Evolutionary conservation across 2,888 invertebrate species (phyloP).

Genomic region (Gryllus longicercus): DNA sequence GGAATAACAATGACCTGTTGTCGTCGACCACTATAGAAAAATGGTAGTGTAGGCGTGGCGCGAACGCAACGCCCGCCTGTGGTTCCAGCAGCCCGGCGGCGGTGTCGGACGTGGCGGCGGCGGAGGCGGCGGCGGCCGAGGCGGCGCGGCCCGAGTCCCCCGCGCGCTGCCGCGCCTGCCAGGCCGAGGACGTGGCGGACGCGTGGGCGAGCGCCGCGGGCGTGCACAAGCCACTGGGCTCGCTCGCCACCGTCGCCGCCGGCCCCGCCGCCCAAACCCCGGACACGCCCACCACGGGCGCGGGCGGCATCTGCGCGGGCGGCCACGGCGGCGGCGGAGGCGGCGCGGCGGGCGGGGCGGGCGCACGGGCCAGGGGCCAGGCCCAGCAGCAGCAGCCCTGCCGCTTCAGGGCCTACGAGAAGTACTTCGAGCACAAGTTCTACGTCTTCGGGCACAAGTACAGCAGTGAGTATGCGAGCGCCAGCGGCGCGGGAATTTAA

Average conservation of each 20-base stretch:
- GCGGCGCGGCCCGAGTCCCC: conserved; percentile 7
- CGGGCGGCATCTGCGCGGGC: background rate
- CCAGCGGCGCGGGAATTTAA: no score
- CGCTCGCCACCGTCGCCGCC: background rate
- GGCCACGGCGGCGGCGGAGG: conserved; percentile 27
- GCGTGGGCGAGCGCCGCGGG: background rate
- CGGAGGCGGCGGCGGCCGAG: background rate
- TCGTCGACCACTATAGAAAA: no score
- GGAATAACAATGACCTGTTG: no score
- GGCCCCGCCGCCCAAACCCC: conserved; percentile 20
- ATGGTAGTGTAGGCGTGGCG: no score
- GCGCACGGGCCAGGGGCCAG: conserved; percentile 7
- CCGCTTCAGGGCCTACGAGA: conserved; percentile 40
- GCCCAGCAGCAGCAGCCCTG: conserved; percentile 20
- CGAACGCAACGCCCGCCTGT: background rate
- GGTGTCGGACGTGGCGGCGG: conserved; percentile 19
- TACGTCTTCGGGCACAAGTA: conserved; percentile 43
- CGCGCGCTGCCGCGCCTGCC: background rate
- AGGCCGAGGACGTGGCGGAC: background rate
- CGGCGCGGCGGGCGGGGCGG: conserved; percentile 27
- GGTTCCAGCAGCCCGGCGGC: conserved; percentile 19
- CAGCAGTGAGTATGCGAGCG: conserved; percentile 40
- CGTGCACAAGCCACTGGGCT: conserved; percentile 19
- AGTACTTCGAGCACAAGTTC: conserved; percentile 42
- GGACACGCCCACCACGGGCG: background rate